Evolutionary conservation across 2,797 vertebrate genomes (phyloP), one percentile per base, ranked within the genome.

Genomic region (Setipinna tenuifilis): DNA sequence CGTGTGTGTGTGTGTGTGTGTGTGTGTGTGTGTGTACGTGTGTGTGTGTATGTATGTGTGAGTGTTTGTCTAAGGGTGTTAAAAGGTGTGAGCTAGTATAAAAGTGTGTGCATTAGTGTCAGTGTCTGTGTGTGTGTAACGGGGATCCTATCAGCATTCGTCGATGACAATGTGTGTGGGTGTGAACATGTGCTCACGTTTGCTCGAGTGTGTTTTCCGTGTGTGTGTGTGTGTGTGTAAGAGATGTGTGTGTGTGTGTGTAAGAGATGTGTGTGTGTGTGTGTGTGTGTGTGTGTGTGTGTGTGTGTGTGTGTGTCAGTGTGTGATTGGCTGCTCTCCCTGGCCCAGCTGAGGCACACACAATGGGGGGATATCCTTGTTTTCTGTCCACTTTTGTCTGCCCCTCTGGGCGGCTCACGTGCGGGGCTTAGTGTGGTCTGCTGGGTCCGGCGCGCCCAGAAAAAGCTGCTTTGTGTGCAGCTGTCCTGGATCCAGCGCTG

Each of bases 291-390:
- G 82, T 23, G 87, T 85, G 84, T 59, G 83, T 75, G 81, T 80
- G 82, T 88, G 84, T 65, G 85, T 35, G 9, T 5, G 4, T 19
- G 80, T 83, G 59, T 59, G 85, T 25, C 25, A 25, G 78, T 85
- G 83, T 78, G 82, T 61, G 83, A 31, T 28, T 87, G 90, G 90
- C 93, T 94, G 91, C 94, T 85, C 94, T 95, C 92, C 91, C 82
- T 9, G 85, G 89, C 93, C 93, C 94, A 94, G 93, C 93, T 94
- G 94, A 89, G 89, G 88, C 86, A 88, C 75, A 88, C 94, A 96
- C 95, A 96, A 96, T 95, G 89, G 94, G 90, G 93, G 95, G 95
- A 96, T 92, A 95, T 96, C 95, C 95, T 94, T 94, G 93, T 95
- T 95, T 95, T 95, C 87, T 91, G 90, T 92, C 90, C 83, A 88